Evolutionary conservation across 2,888 invertebrate species (phyloP), one percentile per base, ranked within the genome.

Genomic region (Drosophila mulleri): DNA sequence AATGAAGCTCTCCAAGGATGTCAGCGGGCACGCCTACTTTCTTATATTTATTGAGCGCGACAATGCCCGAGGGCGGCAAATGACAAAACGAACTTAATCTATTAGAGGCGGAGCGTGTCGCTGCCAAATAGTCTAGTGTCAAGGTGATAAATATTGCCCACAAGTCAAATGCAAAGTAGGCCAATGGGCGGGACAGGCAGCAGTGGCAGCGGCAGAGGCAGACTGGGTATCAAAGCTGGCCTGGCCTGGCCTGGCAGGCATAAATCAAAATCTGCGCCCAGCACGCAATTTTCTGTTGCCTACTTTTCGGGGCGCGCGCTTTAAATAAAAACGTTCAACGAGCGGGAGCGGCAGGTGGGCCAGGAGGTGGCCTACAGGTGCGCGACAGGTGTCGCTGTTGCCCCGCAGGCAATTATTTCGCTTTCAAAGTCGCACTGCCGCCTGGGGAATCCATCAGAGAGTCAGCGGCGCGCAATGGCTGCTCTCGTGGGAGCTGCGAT

Each of bases 61-160:
- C 52, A 23, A 26, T n/a, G 54, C 63, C 83, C 67, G 67, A 45
- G 67, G 69, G 78, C 60, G 71, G 72, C 67, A 77, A 82, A 82
- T 83, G 80, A 87, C 80, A 85, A 81, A 86, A 83, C 73, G 87
- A 83, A 81, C 75, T 83, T 86, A 85, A 88, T 85, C 84, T 85
- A 81, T 88, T 83, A 86, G 62, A 68, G 63, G 64, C 72, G 53
- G 67, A 72, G 65, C 67, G 63, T 54, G 65, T 56, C 52, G 45
- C 44, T 52, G 56, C 76, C 73, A 75, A 81, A 83, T 75, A 72
- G 81, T 63, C 71, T 75, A 66, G 72, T 78, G 87, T 64, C 83
- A 88, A 81, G 66, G 74, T 88, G 88, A 88, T 88, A 86, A 86
- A 88, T 85, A 72, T 77, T 75, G 88, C 78, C 86, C 67, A 71